Evolutionary conservation across 1,140 invertebrate genomes (phyloP).

Genomic region (Chironomus striatipennis): DNA sequence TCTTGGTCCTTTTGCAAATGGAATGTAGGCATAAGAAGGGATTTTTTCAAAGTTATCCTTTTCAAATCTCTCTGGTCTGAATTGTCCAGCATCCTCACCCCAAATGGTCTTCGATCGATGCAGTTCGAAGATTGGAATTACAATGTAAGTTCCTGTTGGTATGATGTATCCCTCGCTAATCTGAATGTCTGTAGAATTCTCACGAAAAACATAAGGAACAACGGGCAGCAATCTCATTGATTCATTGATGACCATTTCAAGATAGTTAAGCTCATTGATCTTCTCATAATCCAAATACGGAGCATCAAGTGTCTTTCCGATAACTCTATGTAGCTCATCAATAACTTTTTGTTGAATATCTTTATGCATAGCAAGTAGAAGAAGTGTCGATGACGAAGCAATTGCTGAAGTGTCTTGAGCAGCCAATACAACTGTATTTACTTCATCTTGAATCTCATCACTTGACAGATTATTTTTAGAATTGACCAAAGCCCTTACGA

Average conservation of each 20-base stretch:
- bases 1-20: conserved; percentile 36
- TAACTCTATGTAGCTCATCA: conserved; percentile 50
- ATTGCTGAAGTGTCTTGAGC: conserved; percentile 38
- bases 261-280: conserved; percentile 49
- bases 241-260: conserved; percentile 55
- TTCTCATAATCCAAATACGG: conserved; percentile 43
- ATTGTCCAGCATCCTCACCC: conserved; percentile 33
- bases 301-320: conserved; percentile 40
- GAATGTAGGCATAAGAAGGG: conserved; percentile 35
- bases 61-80: conserved; percentile 37
- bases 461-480: conserved; percentile 25
- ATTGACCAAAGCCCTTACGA: not conserved
- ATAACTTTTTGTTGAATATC: conserved; percentile 45
- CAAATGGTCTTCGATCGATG: conserved; percentile 33
- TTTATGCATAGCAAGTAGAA: conserved; percentile 35
- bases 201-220: conserved; percentile 28
- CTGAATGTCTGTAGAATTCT: conserved; percentile 26
- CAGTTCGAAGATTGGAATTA: conserved; percentile 32
- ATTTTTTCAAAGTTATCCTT: conserved; percentile 31
- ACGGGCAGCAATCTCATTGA: conserved; percentile 42
- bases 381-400: conserved; percentile 32
- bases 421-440: conserved; percentile 39
- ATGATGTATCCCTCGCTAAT: conserved; percentile 30
- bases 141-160: conserved; percentile 31
- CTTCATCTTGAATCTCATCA: conserved; percentile 33